Base-by-base conservation (phyloP, 2,888 invertebrate species). In the Apocheima hispidaria region DNA sequence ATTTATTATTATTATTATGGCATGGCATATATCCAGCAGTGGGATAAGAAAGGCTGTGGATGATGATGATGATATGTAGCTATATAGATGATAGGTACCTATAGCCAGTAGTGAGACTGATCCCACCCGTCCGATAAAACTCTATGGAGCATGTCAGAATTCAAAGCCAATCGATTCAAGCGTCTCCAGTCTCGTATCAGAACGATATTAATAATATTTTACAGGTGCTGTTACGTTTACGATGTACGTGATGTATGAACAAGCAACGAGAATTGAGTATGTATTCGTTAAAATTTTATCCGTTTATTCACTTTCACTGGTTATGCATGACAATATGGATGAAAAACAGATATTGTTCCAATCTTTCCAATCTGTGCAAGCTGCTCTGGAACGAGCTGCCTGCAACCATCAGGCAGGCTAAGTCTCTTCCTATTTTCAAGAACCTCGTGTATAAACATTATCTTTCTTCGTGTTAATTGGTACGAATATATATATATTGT, bases 171-270 rank as follows among this genome's bases (percentile, higher is more conserved):
- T 41, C 41, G 41, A 41, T 23, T 5, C 5, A 23, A 23, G 16
- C 23, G 41, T 41, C 41, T 41, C 41, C 2, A 33, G 23, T 23
- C 21, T 41, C n/a, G 6, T 41, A 41, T 21, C 41, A 41, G 23
- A 18, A 1, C 48, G 33, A 48, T 30, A 1, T 5, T 48, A 48
- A 46, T 28, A 46, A 20, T 48, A 48, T 48, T 48, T 48, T 48
- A 48, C 48, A 33, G 28, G 48, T 46, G 16, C 7, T 53, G 36
- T 54, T 61, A 35, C 50, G 43, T 52, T 53, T 57, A 54, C 56
- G 53, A 57, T 41, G 41, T 41, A 23, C 41, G 41, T 41, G 41
- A 23, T 41, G 23, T n/a, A 23, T 48, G n/a, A n/a, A 48, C 7
- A n/a, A 23, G 41, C 10, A 38, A 38, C 12, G 41, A 41, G 41